Percentiles rank a stretch among this genome's conserved stretches.
Conservation (phyloP, 2,888 invertebrate genomes). For the Physocephala rufipes region DNA sequence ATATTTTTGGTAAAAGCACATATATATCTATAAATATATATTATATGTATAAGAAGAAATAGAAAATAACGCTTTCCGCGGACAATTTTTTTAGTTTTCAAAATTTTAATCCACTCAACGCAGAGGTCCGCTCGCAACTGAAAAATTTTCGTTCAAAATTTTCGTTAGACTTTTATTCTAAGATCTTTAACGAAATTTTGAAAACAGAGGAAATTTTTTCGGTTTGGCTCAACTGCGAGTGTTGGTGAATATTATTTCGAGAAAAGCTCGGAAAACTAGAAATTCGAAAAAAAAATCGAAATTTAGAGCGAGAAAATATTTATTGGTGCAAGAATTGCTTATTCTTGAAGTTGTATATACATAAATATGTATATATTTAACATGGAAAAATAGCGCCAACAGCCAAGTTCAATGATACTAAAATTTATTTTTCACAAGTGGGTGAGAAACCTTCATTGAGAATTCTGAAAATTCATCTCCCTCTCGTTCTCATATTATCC, state of each 20-base stretch:
- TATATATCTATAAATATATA: constrained; percentile 41
- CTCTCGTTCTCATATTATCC: too few relatives aligned
- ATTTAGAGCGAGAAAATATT: not conserved
- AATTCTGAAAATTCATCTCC: not conserved
- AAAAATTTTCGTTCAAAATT: constrained; percentile 53
- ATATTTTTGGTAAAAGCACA: constrained; percentile 46
- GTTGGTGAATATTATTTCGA: constrained; percentile 20
- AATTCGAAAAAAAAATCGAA: constrained; percentile 7
- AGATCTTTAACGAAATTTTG: constrained; percentile 27
- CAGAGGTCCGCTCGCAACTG: constrained; percentile 68
- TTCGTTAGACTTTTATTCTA: constrained; percentile 39
- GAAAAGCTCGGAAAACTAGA: constrained; percentile 12
- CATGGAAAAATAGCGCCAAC: constrained; percentile 25
- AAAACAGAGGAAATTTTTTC: constrained; percentile 25
- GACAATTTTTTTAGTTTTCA: constrained; percentile 60
- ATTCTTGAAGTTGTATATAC: too few relatives aligned
- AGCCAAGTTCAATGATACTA: constrained; percentile 32
- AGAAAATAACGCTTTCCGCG: constrained; percentile 62
- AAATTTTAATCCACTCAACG: constrained; percentile 66
- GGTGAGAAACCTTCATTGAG: constrained; percentile 13
- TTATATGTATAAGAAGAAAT: constrained; percentile 36
- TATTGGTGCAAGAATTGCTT: too few relatives aligned
- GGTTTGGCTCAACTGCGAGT: constrained; percentile 2
- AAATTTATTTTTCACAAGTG: constrained; percentile 20
- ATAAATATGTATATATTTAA: constrained; percentile 2